A percentile compares a stretch with the other conserved stretches of the same genome.
These are phyloP conservation scores for Temnothorax unifasciatus DNA, from an alignment of 2,888 invertebrate species.

Conservation along the genomic window DNA sequence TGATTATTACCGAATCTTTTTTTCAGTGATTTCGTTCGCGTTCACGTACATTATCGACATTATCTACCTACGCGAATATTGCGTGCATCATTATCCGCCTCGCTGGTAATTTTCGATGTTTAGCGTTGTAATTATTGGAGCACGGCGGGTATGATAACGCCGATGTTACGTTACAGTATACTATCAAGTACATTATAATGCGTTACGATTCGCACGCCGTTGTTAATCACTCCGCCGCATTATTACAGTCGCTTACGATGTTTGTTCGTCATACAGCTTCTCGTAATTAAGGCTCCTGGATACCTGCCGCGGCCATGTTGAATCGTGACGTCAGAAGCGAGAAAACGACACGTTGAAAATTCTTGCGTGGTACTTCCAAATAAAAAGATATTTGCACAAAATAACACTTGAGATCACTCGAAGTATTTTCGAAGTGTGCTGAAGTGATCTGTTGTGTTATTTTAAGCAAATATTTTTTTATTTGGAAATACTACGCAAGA, in stretches of 20 bases:
- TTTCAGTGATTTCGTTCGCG: too few species aligned
- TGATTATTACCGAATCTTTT: too few species aligned
- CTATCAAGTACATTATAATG: constrained; percentile 10
- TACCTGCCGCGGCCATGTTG: too few species aligned
- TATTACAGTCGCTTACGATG: neutral
- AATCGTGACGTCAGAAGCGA: too few species aligned
- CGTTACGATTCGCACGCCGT: neutral
- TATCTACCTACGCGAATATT: constrained; percentile 10
- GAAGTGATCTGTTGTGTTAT: too few species aligned
- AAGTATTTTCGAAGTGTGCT: too few species aligned
- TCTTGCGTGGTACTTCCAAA: too few species aligned
- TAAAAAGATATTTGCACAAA: too few species aligned
- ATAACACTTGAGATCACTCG: too few species aligned
- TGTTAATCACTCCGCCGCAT: neutral
- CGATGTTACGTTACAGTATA: neutral
- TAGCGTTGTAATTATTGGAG: constrained; percentile 29
- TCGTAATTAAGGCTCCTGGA: constrained; percentile 19
- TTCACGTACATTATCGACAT: neutral
- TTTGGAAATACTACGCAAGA: too few species aligned
- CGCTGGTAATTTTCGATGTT: constrained; percentile 39
- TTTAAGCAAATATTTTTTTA: too few species aligned
- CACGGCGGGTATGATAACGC: constrained; percentile 23
- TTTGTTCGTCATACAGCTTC: constrained; percentile 3
- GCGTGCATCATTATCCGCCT: constrained; percentile 13
- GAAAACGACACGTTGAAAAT: too few species aligned